Conservation (phyloP, 2,113 vertebrate species). For the Aythya baeri region DNA sequence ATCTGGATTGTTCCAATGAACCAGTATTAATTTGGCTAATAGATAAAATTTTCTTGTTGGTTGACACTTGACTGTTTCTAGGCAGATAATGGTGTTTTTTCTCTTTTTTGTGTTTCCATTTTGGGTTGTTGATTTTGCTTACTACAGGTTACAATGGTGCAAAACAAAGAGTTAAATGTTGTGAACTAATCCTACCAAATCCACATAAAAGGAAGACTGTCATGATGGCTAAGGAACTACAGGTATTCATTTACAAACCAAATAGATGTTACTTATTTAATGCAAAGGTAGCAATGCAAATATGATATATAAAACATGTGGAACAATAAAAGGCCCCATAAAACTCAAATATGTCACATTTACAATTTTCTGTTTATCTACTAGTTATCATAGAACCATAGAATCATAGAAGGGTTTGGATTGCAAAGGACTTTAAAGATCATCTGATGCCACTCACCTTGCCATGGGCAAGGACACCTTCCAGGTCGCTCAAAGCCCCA, state of each 20-base stretch:
- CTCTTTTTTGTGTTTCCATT: background rate
- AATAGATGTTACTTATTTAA: background rate
- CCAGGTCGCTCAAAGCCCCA: too few relatives aligned
- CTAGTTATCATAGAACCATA: too few relatives aligned
- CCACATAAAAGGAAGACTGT: background rate
- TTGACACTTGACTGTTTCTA: background rate
- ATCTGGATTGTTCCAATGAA: background rate
- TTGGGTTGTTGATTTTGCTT: background rate
- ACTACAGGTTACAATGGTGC: background rate
- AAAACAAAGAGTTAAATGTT: background rate
- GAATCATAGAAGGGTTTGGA: too few relatives aligned
- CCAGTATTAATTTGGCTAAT: background rate
- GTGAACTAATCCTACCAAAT: background rate
- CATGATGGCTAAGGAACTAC: background rate
- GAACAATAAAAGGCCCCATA: background rate
- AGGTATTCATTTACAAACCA: background rate
- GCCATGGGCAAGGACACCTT: too few relatives aligned
- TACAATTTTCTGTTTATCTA: background rate
- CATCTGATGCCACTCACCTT: too few relatives aligned
- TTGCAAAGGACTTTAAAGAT: too few relatives aligned
- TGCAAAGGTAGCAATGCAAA: background rate
- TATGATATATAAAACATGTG: background rate
- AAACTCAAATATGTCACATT: background rate
- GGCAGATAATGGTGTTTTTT: background rate
- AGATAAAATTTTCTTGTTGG: background rate